Evolutionary conservation across 2,797 vertebrate species (phyloP).

Genomic region (Peromyscus nudipes): DNA sequence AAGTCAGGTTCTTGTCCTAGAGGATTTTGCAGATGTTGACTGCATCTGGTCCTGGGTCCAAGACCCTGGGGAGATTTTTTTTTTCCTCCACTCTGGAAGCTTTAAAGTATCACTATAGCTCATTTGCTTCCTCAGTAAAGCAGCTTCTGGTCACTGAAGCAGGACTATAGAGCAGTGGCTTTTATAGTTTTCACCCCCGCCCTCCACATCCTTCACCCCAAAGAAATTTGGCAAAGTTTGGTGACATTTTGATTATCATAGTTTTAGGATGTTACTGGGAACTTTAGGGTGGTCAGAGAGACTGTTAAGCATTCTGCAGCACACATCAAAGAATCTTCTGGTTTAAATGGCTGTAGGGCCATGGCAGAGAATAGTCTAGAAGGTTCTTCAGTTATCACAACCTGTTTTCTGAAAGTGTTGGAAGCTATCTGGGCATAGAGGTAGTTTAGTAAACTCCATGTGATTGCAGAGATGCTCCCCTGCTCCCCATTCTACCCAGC

Average conservation of each 20-base stretch:
- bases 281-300: not conserved
- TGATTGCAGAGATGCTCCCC: not conserved
- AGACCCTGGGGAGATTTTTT: not conserved
- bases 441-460: not conserved
- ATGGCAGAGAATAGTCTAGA: not conserved
- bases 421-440: not conserved
- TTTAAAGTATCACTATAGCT: not conserved
- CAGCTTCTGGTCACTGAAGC: not conserved
- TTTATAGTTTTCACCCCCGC: not conserved
- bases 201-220: not conserved
- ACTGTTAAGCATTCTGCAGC: not conserved
- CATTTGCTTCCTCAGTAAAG: not conserved
- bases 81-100: not conserved
- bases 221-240: not conserved
- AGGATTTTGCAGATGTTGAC: conserved; percentile 13
- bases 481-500: not conserved
- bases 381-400: not conserved
- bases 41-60: not conserved
- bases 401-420: not conserved
- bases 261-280: not conserved
- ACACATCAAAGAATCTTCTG: not conserved
- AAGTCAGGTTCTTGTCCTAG: not conserved
- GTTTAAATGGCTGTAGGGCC: not conserved
- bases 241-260: conserved; percentile 32
- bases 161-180: not conserved